Evolutionary conservation across 2,797 vertebrate genomes (phyloP).

Genomic region (Nannoperca obscura): DNA sequence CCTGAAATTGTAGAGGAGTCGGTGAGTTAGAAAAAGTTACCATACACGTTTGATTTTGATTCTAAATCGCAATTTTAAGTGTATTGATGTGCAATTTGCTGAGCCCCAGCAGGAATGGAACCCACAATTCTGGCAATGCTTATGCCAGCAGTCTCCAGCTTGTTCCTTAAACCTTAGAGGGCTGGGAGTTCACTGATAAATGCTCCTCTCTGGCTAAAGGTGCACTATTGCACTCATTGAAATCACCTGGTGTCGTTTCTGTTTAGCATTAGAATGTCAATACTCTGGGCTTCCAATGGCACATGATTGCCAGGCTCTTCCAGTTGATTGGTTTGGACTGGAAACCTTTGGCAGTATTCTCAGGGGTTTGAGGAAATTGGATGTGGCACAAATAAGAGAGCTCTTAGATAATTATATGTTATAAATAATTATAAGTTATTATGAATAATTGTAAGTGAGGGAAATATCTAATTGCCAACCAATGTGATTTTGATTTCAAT

Average conservation of each 20-base stretch:
- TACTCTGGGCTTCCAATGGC: background rate
- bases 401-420: background rate
- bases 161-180: background rate
- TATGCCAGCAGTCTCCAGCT: background rate
- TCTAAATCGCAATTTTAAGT: background rate
- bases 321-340: background rate
- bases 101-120: background rate
- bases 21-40: constrained; percentile 83
- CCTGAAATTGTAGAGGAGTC: constrained; percentile 83
- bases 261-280: background rate
- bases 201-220: background rate
- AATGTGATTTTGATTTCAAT: background rate
- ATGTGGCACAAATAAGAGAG: background rate
- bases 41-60: constrained; percentile 4
- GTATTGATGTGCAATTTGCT: background rate
- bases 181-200: background rate
- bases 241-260: background rate
- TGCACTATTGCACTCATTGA: background rate
- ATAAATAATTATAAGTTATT: too few species aligned
- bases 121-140: background rate
- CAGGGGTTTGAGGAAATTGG: background rate
- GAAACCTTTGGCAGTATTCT: background rate
- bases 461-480: background rate
- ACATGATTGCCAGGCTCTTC: background rate
- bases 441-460: background rate